Evolutionary conservation across 2,113 vertebrate species (phyloP).

Genomic region (Chionodraco myersi): DNA sequence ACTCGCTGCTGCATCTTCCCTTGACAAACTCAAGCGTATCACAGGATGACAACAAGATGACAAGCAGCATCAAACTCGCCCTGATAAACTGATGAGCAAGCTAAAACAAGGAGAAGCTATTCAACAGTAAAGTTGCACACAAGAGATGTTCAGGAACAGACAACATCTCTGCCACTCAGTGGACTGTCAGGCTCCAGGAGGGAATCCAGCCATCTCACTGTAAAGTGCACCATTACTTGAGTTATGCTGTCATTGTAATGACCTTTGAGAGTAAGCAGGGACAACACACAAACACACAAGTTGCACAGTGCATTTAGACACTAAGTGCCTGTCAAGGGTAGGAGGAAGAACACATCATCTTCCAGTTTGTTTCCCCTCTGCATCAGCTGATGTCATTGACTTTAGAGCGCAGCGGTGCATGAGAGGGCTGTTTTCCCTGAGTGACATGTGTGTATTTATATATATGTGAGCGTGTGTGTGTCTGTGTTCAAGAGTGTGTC

Average conservation of each 20-base stretch:
- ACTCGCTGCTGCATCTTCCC: conserved; percentile 29
- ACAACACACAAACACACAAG: conserved; percentile 2
- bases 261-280: conserved; percentile 32
- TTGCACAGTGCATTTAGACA: conserved; percentile 29
- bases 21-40: conserved; percentile 27
- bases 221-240: conserved; percentile 22
- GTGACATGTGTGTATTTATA: conserved; percentile 20
- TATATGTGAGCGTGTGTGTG: not conserved
- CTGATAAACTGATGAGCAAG: conserved; percentile 41
- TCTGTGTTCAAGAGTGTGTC: not conserved
- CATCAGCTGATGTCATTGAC: too few relatives aligned
- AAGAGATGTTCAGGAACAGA: not conserved
- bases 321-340: conserved; percentile 53
- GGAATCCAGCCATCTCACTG: conserved; percentile 29
- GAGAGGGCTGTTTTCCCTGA: conserved; percentile 41
- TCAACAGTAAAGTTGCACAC: not conserved
- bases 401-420: conserved; percentile 38
- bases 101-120: conserved; percentile 12
- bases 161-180: conserved; percentile 6
- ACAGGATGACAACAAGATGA: conserved; percentile 54
- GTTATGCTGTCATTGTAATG: conserved; percentile 29
- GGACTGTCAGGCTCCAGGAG: not conserved
- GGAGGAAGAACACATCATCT: conserved; percentile 33
- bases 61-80: conserved; percentile 11
- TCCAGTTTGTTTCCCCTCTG: conserved; percentile 25